Conservation (phyloP, 1,140 invertebrate species). For the Acyrthosiphon pisum region DNA sequence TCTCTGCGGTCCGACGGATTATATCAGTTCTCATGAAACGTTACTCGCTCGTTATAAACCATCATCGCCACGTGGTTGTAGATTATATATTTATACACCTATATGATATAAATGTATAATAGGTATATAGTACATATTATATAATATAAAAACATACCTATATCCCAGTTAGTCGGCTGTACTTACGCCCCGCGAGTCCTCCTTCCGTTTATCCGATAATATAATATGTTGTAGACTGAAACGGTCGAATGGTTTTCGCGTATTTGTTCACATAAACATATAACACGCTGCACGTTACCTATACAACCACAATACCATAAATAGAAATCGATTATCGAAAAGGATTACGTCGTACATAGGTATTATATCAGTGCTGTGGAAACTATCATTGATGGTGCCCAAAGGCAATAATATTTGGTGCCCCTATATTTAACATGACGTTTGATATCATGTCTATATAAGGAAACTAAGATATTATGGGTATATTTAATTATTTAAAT, state of each 20-base stretch:
- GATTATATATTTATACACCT: not conserved
- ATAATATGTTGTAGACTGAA: not conserved
- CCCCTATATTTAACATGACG: not conserved
- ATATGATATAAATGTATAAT: no score
- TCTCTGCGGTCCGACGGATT: slow-evolving; percentile 43
- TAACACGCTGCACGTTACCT: not conserved
- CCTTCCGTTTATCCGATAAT: not conserved
- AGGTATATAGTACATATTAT: not conserved
- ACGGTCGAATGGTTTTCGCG: not conserved
- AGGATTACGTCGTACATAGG: not conserved
- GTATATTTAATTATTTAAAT: not conserved
- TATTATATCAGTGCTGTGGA: not conserved
- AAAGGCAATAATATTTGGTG: not conserved
- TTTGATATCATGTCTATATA: not conserved
- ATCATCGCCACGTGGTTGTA: not conserved
- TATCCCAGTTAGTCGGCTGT: not conserved
- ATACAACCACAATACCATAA: not conserved
- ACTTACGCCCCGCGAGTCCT: not conserved
- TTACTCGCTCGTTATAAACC: slow-evolving; percentile 9
- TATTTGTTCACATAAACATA: not conserved
- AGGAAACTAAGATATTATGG: not conserved
- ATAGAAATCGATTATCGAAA: not conserved
- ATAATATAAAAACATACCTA: not conserved
- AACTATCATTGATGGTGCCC: not conserved
- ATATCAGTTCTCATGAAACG: slow-evolving; percentile 44